Evolutionary conservation across 1,140 invertebrate species (phyloP).

Genomic region (Mercenaria mercenaria): DNA sequence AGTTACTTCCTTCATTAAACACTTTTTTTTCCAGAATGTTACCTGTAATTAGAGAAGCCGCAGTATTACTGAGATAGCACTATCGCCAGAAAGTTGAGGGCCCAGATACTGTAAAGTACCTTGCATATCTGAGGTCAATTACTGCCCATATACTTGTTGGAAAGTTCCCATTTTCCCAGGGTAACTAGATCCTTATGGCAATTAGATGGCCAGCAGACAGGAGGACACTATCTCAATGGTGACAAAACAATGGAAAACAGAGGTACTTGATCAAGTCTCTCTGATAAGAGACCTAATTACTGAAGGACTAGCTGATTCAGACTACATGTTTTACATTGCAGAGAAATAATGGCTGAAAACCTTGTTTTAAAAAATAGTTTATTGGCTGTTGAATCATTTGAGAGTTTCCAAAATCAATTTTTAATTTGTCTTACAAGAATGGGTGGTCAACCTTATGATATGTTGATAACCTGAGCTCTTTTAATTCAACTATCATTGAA

Average conservation of each 20-base stretch:
- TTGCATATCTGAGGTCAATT: not conserved
- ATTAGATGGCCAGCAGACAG: not conserved
- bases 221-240: not conserved
- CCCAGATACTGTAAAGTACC: not conserved
- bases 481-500: no score
- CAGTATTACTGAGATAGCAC: not conserved
- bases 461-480: no score
- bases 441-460: no score
- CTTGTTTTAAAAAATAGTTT: no score
- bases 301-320: no score
- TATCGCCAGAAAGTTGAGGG: not conserved
- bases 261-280: slow-evolving; percentile 4
- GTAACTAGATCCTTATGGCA: not conserved
- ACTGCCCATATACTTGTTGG: not conserved
- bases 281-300: not conserved
- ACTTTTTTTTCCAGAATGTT: not conserved
- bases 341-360: no score
- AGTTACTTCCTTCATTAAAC: no score
- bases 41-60: not conserved
- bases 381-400: no score
- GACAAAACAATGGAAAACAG: slow-evolving; percentile 20
- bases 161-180: slow-evolving; percentile 23
- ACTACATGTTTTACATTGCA: no score
- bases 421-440: no score
- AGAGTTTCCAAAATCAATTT: no score